phyloP scores from a whole-genome alignment of 2,797 vertebrate genomes.

The Mycteria americana region DNA sequence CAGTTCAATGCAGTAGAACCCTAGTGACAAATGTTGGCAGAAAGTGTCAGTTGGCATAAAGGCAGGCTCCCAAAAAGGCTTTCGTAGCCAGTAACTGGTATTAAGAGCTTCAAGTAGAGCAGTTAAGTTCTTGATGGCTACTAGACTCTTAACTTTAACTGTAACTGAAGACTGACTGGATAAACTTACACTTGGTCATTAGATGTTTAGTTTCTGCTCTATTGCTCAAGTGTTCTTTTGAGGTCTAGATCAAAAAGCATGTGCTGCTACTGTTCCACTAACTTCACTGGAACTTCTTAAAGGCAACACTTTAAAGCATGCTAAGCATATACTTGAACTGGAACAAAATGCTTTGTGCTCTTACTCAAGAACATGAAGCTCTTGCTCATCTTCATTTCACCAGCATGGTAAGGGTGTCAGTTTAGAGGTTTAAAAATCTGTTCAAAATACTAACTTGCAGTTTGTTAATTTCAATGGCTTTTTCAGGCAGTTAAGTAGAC shows the following conservation, averaged over 20 bases:
- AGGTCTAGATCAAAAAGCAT: constrained; percentile 43
- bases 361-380: background rate
- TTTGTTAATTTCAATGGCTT: constrained; percentile 58
- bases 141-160: background rate
- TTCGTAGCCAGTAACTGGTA: background rate
- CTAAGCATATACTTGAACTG: background rate
- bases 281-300: constrained; percentile 39
- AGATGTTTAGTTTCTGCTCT: constrained; percentile 33
- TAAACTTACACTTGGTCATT: background rate
- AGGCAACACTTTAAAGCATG: constrained; percentile 40
- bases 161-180: background rate
- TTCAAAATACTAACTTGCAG: background rate
- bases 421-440: background rate
- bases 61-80: background rate
- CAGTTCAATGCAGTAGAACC: background rate
- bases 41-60: background rate
- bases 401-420: background rate
- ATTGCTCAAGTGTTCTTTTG: constrained; percentile 65
- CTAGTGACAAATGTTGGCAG: background rate
- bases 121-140: background rate
- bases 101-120: background rate
- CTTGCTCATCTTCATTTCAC: constrained; percentile 43
- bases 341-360: constrained; percentile 23
- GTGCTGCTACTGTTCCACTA: constrained; percentile 48
- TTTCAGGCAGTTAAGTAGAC: constrained; percentile 95